phyloP scores from a whole-genome alignment of 2,888 invertebrate species.

The Ceriagrion tenellum region DNA sequence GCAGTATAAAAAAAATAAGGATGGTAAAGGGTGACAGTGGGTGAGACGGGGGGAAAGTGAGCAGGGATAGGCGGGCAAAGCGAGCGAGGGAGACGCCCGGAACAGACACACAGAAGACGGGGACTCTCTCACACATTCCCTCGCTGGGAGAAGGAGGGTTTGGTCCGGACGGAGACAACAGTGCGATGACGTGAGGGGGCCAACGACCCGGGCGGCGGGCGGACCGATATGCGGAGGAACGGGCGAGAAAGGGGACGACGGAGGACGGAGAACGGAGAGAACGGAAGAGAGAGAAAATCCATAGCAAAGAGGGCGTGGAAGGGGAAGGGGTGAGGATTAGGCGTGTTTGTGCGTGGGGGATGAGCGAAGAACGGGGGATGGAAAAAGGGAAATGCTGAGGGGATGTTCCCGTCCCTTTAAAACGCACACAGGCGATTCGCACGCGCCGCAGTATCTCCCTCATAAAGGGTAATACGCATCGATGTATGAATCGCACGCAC shows the following conservation, averaged over 20 bases:
- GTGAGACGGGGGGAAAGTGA: neutral
- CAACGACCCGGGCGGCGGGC: neutral
- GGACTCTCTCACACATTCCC: neutral
- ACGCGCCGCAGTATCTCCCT: too few relatives aligned
- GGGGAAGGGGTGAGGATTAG: neutral
- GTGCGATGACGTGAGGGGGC: neutral
- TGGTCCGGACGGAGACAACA: neutral
- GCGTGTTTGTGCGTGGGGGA: neutral
- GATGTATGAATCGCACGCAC: too few relatives aligned
- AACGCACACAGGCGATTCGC: neutral
- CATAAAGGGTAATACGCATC: too few relatives aligned
- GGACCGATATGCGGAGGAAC: neutral
- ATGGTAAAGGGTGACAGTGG: neutral
- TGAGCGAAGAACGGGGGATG: neutral
- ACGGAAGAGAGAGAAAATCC: constrained; percentile 25
- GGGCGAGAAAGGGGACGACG: neutral
- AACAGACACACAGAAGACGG: neutral
- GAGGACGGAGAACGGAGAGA: neutral
- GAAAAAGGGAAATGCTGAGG: neutral
- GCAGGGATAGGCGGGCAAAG: neutral
- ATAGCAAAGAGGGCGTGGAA: neutral
- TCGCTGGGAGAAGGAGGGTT: neutral
- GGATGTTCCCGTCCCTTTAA: neutral
- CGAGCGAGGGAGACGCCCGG: neutral
- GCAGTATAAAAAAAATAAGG: neutral